A percentile compares a stretch with the other conserved stretches of the same genome.
These are phyloP conservation scores for Heliornis fulica DNA, from an alignment of 2,113 vertebrate genomes.

Conservation along the genomic window DNA sequence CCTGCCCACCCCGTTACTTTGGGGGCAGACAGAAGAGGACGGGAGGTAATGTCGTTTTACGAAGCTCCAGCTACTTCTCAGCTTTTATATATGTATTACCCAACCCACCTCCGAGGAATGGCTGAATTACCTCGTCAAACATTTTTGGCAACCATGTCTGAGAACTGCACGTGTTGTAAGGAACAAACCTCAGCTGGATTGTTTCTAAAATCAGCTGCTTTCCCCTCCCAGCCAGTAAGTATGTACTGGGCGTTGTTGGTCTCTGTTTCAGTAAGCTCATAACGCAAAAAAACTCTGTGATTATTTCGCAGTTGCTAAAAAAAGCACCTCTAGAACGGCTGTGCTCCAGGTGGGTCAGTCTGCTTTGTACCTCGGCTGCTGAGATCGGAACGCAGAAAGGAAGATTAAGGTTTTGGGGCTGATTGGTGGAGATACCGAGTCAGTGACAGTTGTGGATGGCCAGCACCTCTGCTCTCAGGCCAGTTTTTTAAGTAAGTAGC, in stretches of 20 bases:
- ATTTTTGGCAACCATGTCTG: slow-evolving; percentile 82
- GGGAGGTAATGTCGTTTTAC: not conserved
- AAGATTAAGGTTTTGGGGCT: slow-evolving; percentile 24
- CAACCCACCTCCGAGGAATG: slow-evolving; percentile 23
- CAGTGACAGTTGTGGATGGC: not conserved
- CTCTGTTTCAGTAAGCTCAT: slow-evolving; percentile 11
- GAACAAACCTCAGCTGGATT: slow-evolving; percentile 71
- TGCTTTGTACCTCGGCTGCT: slow-evolving; percentile 48
- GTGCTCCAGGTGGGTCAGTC: slow-evolving; percentile 52
- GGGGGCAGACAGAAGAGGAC: not conserved
- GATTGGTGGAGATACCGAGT: not conserved
- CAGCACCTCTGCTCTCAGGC: not conserved
- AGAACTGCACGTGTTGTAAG: slow-evolving; percentile 79
- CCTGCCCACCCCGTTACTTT: not conserved
- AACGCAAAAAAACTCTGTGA: slow-evolving; percentile 56
- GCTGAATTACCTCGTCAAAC: slow-evolving; percentile 70
- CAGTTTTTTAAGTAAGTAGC: slow-evolving; percentile 48
- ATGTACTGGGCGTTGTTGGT: not conserved
- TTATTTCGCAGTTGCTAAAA: slow-evolving; percentile 66
- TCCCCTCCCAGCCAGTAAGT: slow-evolving; percentile 27
- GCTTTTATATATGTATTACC: not conserved
- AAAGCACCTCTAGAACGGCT: slow-evolving; percentile 63
- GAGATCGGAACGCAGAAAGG: slow-evolving; percentile 38
- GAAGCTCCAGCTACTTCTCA: not conserved
- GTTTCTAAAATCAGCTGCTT: not conserved